These are phyloP conservation scores for Cheilosia soror DNA, from an alignment of 2,888 invertebrate genomes.

Conservation along the genomic window DNA sequence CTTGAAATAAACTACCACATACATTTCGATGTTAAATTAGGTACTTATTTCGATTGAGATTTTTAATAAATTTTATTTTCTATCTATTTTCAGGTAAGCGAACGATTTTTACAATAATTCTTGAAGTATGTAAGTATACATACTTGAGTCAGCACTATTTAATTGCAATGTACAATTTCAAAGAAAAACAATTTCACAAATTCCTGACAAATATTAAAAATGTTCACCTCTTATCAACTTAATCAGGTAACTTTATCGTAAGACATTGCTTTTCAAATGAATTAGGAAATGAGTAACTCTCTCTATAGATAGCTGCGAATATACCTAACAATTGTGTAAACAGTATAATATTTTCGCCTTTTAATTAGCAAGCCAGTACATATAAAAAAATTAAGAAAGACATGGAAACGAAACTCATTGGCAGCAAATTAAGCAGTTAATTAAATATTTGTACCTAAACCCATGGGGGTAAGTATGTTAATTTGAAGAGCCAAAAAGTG, in stretches of 20 bases:
- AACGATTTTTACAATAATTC: not conserved
- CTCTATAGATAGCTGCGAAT: not conserved
- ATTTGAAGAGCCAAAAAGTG: not conserved
- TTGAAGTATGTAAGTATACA: conserved; percentile 1
- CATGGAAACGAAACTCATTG: not conserved
- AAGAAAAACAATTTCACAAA: not conserved
- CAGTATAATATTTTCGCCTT: not conserved
- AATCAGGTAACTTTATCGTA: conserved; percentile 16
- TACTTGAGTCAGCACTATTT: not conserved
- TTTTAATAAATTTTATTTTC: conserved; percentile 30
- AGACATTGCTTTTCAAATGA: conserved; percentile 1
- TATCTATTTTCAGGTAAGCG: conserved; percentile 64
- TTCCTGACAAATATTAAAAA: not conserved
- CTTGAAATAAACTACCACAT: conserved; percentile 11
- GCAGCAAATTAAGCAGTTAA: conserved; percentile 22
- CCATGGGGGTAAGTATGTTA: conserved; percentile 18
- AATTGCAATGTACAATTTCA: not conserved
- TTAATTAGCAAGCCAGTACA: not conserved
- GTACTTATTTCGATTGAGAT: conserved; percentile 19
- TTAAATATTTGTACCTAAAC: conserved; percentile 5
- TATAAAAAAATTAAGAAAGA: not conserved
- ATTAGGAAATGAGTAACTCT: conserved; percentile 39
- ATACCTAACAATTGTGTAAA: too few species aligned
- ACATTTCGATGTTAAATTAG: conserved; percentile 4
- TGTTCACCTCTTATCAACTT: conserved; percentile 14